A percentile compares a stretch with the other conserved stretches of the same genome.
Conservation (phyloP, 2,888 invertebrate genomes). For the Xestobium rufovillosum region DNA sequence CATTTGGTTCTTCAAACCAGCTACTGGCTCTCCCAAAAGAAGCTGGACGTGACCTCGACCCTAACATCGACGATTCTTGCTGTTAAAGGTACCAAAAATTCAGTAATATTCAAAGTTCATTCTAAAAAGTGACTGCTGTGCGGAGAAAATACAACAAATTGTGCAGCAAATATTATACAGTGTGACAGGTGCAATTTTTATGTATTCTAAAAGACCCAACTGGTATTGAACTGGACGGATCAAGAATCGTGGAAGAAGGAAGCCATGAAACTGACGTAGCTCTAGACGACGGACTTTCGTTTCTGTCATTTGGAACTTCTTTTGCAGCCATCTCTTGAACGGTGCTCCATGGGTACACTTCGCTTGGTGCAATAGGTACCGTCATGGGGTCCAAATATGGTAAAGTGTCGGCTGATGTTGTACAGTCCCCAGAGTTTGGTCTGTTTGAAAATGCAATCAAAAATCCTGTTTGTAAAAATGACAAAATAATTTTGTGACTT, state of each 20-base stretch:
- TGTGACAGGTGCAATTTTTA: too few species aligned
- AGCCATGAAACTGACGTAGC: conserved; percentile 30
- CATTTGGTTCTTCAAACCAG: conserved; percentile 36
- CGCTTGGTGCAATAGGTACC: conserved; percentile 36
- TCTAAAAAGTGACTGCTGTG: too few species aligned
- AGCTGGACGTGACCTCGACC: conserved; percentile 40
- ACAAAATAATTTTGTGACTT: conserved; percentile 6
- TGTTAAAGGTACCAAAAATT: too few species aligned
- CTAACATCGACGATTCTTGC: too few species aligned
- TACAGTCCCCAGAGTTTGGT: conserved; percentile 48
- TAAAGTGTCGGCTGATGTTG: conserved; percentile 27
- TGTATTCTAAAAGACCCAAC: too few species aligned
- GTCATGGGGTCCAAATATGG: conserved; percentile 30
- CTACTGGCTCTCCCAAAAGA: conserved; percentile 48
- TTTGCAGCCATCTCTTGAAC: conserved; percentile 28
- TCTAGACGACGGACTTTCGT: conserved; percentile 21
- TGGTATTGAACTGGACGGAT: too few species aligned
- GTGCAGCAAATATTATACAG: too few species aligned
- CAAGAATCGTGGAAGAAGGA: too few species aligned
- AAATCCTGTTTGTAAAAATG: conserved; percentile 6
- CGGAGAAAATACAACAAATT: too few species aligned
- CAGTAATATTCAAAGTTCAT: too few species aligned
- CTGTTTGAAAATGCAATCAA: conserved; percentile 33
- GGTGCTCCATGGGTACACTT: conserved; percentile 38
- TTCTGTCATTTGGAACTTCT: too few species aligned